These are phyloP conservation scores for Zhuqinia jingwanae DNA, from an alignment of 2,888 invertebrate species.

Conservation along the genomic window DNA sequence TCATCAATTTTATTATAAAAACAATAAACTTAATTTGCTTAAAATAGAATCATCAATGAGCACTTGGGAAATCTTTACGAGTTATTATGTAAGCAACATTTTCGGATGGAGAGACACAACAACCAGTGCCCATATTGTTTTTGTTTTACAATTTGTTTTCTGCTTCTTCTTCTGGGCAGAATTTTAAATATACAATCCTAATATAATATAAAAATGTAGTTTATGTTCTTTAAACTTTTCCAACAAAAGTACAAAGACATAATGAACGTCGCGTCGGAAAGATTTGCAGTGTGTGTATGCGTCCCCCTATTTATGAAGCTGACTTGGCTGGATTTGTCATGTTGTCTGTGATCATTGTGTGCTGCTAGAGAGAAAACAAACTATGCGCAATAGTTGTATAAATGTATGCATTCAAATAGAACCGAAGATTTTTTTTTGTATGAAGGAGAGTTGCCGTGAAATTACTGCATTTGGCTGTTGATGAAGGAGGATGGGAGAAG, in stretches of 20 bases:
- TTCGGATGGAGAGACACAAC: too few relatives aligned
- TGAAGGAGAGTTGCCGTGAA: conserved; percentile 32
- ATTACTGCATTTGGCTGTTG: conserved; percentile 3
- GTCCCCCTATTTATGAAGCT: conserved; percentile 44
- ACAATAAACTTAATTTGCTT: too few relatives aligned
- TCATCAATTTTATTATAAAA: too few relatives aligned
- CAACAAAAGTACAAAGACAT: background rate
- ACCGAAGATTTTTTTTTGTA: conserved; percentile 25
- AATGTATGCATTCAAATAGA: conserved; percentile 52
- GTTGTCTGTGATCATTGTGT: conserved; percentile 64
- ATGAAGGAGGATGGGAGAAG: background rate
- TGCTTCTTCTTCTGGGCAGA: too few relatives aligned
- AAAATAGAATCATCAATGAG: too few relatives aligned
- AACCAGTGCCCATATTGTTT: too few relatives aligned
- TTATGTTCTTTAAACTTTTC: background rate
- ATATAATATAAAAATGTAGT: too few relatives aligned
- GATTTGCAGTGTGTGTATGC: conserved; percentile 8
- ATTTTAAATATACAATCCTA: too few relatives aligned
- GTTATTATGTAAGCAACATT: too few relatives aligned
- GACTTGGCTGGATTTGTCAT: conserved; percentile 59
- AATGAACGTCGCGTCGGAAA: background rate
- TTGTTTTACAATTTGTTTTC: too few relatives aligned
- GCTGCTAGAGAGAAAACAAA: conserved; percentile 60
- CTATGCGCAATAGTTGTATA: conserved; percentile 63
- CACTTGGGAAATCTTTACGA: too few relatives aligned